A percentile compares a stretch with the other conserved stretches of the same genome.
Evolutionary conservation across 2,888 invertebrate species (phyloP).

Genomic region (Tridacna gigas): DNA sequence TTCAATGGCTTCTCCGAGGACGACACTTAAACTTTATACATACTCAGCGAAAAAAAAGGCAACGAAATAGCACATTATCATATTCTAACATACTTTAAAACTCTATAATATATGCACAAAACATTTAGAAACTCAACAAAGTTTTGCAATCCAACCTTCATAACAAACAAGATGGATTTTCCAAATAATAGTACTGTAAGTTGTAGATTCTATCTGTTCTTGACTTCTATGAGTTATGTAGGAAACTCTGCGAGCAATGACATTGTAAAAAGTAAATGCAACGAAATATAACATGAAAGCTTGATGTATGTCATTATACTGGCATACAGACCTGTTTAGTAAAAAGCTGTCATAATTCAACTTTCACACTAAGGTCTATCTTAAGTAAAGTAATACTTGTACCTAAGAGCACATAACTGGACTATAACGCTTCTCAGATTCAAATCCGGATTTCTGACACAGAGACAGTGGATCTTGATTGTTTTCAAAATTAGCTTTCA

Average conservation of each 20-base stretch:
- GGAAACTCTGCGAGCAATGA: neutral
- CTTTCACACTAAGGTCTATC: neutral
- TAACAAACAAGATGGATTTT: no score
- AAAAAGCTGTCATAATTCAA: neutral
- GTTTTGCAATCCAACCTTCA: no score
- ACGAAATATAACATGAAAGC: neutral
- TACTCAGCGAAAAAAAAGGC: no score
- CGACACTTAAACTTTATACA: no score
- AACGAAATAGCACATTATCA: no score
- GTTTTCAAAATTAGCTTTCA: conserved; percentile 34
- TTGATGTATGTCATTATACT: neutral
- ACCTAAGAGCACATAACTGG: conserved; percentile 70
- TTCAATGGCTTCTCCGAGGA: no score
- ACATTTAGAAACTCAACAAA: no score
- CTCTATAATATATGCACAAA: no score
- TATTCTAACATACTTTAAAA: no score
- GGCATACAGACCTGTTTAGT: neutral
- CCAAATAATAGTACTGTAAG: no score
- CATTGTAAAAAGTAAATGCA: neutral
- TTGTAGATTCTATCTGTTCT: no score
- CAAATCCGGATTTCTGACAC: conserved; percentile 60
- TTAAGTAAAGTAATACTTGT: neutral
- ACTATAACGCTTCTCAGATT: conserved; percentile 56
- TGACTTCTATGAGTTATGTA: no score
- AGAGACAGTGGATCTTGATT: conserved; percentile 88